These are phyloP conservation scores for Micromesistius poutassou DNA, from an alignment of 2,797 vertebrate species.

Conservation along the genomic window DNA sequence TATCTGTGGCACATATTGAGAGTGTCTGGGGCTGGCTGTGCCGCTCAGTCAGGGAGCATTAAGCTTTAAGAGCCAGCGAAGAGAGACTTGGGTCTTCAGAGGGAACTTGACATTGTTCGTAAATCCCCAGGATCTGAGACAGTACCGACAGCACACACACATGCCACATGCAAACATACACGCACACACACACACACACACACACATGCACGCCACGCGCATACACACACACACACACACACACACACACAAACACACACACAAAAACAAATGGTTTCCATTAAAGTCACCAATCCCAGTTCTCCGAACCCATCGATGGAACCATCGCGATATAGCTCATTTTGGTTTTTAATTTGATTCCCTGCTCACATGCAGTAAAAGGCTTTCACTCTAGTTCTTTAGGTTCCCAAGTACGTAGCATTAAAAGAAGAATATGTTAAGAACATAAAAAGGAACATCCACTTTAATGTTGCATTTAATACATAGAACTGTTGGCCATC, in stretches of 20 bases:
- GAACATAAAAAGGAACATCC: constrained; percentile 9
- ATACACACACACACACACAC: not conserved
- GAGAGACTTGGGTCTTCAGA: constrained; percentile 76
- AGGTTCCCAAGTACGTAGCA: not conserved
- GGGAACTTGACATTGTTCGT: constrained; percentile 71
- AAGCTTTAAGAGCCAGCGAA: constrained; percentile 71
- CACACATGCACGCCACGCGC: too few species aligned
- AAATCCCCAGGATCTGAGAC: constrained; percentile 65
- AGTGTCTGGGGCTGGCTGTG: constrained; percentile 52
- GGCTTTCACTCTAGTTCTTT: not conserved
- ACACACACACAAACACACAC: not conserved
- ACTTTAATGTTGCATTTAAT: not conserved
- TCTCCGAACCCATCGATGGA: not conserved
- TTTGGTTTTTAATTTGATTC: not conserved
- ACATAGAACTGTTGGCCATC: not conserved
- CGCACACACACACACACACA: not conserved
- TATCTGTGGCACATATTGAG: constrained; percentile 69
- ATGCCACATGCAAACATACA: not conserved
- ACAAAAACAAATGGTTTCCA: not conserved
- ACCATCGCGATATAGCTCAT: not conserved
- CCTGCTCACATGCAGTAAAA: not conserved
- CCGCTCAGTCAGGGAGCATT: constrained; percentile 73
- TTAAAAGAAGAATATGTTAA: constrained; percentile 11
- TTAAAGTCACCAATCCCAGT: not conserved
- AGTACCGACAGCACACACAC: constrained; percentile 25